Evolutionary conservation across 1,140 invertebrate genomes (phyloP), one percentile per base, ranked within the genome.

Genomic region (Psilanteris sp.): DNA sequence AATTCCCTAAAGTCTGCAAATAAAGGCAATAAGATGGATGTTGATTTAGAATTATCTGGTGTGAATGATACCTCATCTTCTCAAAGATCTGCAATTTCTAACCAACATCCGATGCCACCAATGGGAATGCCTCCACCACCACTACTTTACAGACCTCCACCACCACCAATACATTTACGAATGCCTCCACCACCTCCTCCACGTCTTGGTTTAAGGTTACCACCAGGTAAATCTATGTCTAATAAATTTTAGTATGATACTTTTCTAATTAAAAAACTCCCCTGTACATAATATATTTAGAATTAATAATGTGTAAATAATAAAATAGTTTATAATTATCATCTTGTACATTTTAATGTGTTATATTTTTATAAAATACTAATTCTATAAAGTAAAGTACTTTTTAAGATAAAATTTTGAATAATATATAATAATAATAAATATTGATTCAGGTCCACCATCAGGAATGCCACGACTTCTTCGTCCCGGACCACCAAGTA

Each of bases 181-280:
- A 89, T 91, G 81, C 91, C 91, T 10, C 88, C 90, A 24, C 88
- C 92, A 7, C 92, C 91, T 16, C 89, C 84, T 26, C 90, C 86
- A 64, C 87, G 83, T 66, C 87, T 83, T 20, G 84, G 88, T 27
- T 80, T 87, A 7, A 82, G 87, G 61, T 85, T 90, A 55, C 89
- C 89, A 43, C 85, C 88, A 79, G 88, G 81, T 87, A 82, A 76
- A 24, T 20, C 7, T 57, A 22, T 48, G 43, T 39, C 14, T 57
- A 6, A 36, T 34, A n/a, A n/a, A n/a, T n/a, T n/a, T n/a, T n/a
- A n/a, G n/a, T n/a, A n/a, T n/a, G n/a, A n/a, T n/a, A n/a, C n/a
- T n/a, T n/a, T n/a, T n/a, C n/a, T n/a, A n/a, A n/a, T n/a, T n/a
- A n/a, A n/a, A n/a, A n/a, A n/a, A n/a, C n/a, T n/a, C n/a, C n/a